Conservation (phyloP, 2,113 vertebrate species). For the Gasterosteus aculeatus region DNA sequence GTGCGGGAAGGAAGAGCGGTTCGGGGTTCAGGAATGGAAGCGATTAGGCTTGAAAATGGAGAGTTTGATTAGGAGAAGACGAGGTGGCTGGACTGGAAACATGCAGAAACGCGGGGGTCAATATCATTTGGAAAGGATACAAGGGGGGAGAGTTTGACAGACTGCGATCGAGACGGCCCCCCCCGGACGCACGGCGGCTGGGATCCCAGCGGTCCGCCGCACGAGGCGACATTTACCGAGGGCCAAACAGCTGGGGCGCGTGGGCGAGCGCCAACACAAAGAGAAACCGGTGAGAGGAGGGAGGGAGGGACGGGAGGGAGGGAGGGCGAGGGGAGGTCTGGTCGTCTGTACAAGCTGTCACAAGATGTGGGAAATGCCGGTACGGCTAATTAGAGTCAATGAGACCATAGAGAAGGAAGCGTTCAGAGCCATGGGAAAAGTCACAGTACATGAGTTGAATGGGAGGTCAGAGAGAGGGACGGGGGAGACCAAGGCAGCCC, state of each 20-base stretch:
- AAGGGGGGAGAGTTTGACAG: not conserved
- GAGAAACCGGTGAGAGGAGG: not conserved
- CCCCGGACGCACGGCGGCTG: slow-evolving; percentile 29
- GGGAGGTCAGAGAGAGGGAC: slow-evolving; percentile 37
- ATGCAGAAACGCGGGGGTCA: not conserved
- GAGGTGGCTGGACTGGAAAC: slow-evolving; percentile 3
- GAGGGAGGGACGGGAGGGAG: not conserved
- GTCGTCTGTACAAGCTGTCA: slow-evolving; percentile 59
- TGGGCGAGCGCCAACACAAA: slow-evolving; percentile 58
- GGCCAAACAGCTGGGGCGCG: slow-evolving; percentile 70
- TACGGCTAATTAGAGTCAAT: slow-evolving; percentile 66
- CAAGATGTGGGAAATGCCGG: slow-evolving; percentile 59
- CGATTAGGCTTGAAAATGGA: slow-evolving; percentile 37
- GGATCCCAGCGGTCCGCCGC: slow-evolving; percentile 33
- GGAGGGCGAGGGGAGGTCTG: slow-evolving; percentile 29
- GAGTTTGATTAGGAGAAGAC: not conserved
- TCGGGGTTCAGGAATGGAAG: slow-evolving; percentile 36
- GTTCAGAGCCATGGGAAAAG: slow-evolving; percentile 57
- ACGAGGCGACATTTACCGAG: slow-evolving; percentile 62
- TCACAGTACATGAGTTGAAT: slow-evolving; percentile 43
- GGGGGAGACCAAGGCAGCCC: not conserved
- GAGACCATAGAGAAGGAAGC: slow-evolving; percentile 36
- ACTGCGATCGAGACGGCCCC: not conserved
- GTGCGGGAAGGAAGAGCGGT: slow-evolving; percentile 13
- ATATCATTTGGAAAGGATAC: not conserved